Conservation (phyloP, 2,888 invertebrate species). For the Lasioglossum zephyrum region DNA sequence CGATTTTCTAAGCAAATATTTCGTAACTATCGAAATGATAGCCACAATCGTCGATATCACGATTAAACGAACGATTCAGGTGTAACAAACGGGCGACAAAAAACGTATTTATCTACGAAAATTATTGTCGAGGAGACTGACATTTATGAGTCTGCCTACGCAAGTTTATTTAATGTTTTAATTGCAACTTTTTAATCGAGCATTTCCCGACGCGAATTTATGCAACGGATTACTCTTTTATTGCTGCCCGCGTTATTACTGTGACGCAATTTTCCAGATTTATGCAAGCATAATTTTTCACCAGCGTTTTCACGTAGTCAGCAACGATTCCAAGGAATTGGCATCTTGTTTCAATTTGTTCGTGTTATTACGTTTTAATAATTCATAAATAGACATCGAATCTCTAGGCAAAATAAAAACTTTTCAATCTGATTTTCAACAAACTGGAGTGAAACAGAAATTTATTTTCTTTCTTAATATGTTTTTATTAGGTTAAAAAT, state of each 20-base stretch:
- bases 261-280: background rate
- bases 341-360: background rate
- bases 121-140: background rate
- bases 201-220: background rate
- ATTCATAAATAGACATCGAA: no score
- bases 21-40: background rate
- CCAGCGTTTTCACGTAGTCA: background rate
- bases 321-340: background rate
- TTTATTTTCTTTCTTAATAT: no score
- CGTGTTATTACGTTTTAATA: no score
- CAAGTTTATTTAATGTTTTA: background rate
- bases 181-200: background rate
- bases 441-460: no score
- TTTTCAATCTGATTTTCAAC: no score
- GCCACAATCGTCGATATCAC: background rate
- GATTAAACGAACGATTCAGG: background rate
- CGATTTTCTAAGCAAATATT: slow-evolving; percentile 23
- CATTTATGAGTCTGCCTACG: background rate
- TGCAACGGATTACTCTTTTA: background rate
- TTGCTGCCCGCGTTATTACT: background rate
- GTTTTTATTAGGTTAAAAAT: no score
- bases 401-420: no score
- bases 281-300: background rate
- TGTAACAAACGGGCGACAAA: background rate
- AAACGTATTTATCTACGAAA: background rate